phyloP scores from a whole-genome alignment of 2,113 vertebrate species.

The Sinocyclocheilus anophthalmus region DNA sequence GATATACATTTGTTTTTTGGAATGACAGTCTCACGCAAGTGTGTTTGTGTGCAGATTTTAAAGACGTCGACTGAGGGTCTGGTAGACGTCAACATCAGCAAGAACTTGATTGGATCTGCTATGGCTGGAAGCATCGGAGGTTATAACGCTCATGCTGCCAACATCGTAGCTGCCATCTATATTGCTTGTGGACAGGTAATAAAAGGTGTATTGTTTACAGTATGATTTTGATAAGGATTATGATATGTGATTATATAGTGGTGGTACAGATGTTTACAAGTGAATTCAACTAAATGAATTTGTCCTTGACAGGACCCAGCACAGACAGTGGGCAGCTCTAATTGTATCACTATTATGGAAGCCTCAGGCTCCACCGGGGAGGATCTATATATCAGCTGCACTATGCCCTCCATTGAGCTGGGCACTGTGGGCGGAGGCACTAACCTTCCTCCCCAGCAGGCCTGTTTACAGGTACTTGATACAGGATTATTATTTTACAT shows the following conservation, averaged over 20 bases:
- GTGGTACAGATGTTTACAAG: not conserved
- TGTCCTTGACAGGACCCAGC: constrained; percentile 84
- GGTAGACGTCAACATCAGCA: constrained; percentile 90
- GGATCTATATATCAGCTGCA: constrained; percentile 95
- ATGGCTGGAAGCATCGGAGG: constrained; percentile 97
- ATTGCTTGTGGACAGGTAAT: constrained; percentile 98
- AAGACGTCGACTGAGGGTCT: constrained; percentile 88
- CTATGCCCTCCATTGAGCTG: constrained; percentile 98
- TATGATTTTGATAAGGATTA: not conserved
- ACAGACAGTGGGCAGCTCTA: constrained; percentile 93
- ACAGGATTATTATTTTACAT: not conserved
- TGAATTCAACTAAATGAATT: too few relatives aligned
- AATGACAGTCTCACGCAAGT: not conserved
- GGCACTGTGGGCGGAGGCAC: constrained; percentile 96
- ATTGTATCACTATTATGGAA: constrained; percentile 98
- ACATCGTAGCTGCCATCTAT: constrained; percentile 94
- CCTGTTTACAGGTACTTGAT: constrained; percentile 88
- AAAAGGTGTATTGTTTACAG: not conserved
- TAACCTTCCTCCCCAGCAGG: constrained; percentile 90
- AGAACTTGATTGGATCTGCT: constrained; percentile 95
- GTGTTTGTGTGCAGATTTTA: constrained; percentile 76
- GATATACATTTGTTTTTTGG: too few relatives aligned
- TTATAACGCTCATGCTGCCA: constrained; percentile 95
- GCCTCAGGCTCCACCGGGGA: constrained; percentile 81
- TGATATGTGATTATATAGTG: not conserved